Evolutionary conservation across 2,797 vertebrate genomes (phyloP), one percentile per base, ranked within the genome.

Genomic region (Ceryle rudis): DNA sequence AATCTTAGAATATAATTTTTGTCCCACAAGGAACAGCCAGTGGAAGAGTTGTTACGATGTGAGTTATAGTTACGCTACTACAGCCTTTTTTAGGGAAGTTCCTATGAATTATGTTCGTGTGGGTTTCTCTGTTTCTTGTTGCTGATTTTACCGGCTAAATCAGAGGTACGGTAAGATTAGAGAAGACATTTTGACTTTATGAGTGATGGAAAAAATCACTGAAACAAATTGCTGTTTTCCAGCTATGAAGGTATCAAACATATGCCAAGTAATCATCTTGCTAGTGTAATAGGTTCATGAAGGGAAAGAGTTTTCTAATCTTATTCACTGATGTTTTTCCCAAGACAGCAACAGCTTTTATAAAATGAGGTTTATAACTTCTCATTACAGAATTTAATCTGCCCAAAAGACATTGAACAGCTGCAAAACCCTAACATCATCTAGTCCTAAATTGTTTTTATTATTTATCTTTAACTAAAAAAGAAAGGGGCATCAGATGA

Each of bases 371-470:
- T 95, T 98, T 98, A 97, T 98, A 98, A 98, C 95, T 98, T 97
- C 97, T 98, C 98, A 98, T 98, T 98, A 98, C 96, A 95, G 97
- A 98, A 98, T 97, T 96, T 98, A 97, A 98, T 98, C 97, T 98
- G 91, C 97, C 97, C 97, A 97, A 97, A 98, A 98, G 97, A 98
- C 97, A 97, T 96, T 96, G 96, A 97, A 97, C 98, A 98, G 98
- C 97, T 98, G 97, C 97, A 97, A 91, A 98, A 89, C 14, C 55
- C 93, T 95, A 91, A 95, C 96, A 96, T 97, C 96, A 95, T 97
- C 97, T 97, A 95, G 95, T 90, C 97, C 93, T 95, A 97, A 98
- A 97, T 98, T 97, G 97, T 97, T 98, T 97, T 98, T 98, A 97
- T 98, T 98, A 98, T 98, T 98, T 98, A 98, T 97, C 96, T 97